phyloP scores from a whole-genome alignment of 2,888 invertebrate species.

The Drosophila mimica region DNA sequence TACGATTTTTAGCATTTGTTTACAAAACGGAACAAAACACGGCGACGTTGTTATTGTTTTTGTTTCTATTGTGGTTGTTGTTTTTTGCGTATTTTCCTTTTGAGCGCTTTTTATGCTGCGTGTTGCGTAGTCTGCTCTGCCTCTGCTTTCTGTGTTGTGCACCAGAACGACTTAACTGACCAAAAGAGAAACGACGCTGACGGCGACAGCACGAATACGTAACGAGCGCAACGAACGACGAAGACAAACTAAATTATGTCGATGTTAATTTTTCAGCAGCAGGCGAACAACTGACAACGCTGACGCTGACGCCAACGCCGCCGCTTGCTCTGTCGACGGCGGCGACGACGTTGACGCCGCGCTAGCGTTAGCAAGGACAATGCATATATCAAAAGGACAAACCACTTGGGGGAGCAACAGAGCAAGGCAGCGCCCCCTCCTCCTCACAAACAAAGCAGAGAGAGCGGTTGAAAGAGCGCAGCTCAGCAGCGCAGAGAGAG shows the following conservation, averaged over 20 bases:
- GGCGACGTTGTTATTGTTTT: slow-evolving; percentile 18
- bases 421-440: slow-evolving; percentile 26
- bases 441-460: background rate
- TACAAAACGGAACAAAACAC: slow-evolving; percentile 34
- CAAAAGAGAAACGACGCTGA: slow-evolving; percentile 32
- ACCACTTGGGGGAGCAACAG: slow-evolving; percentile 53
- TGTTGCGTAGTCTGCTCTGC: slow-evolving; percentile 22
- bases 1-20: slow-evolving; percentile 38
- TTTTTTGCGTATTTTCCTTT: slow-evolving; percentile 29
- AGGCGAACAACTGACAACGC: slow-evolving; percentile 68
- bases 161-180: slow-evolving; percentile 25
- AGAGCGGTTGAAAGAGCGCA: slow-evolving; percentile 16
- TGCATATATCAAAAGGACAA: slow-evolving; percentile 67
- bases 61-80: background rate
- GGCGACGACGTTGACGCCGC: slow-evolving; percentile 26
- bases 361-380: slow-evolving; percentile 68
- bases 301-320: slow-evolving; percentile 26
- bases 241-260: slow-evolving; percentile 82
- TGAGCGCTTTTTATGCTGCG: slow-evolving; percentile 26
- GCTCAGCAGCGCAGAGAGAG: slow-evolving; percentile 11
- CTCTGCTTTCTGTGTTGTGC: slow-evolving; percentile 15
- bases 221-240: slow-evolving; percentile 81
- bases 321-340: slow-evolving; percentile 11
- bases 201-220: slow-evolving; percentile 60
- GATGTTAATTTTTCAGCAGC: slow-evolving; percentile 78